Base-by-base conservation (phyloP, 2,888 invertebrate species). In the Aethes cnicana region DNA sequence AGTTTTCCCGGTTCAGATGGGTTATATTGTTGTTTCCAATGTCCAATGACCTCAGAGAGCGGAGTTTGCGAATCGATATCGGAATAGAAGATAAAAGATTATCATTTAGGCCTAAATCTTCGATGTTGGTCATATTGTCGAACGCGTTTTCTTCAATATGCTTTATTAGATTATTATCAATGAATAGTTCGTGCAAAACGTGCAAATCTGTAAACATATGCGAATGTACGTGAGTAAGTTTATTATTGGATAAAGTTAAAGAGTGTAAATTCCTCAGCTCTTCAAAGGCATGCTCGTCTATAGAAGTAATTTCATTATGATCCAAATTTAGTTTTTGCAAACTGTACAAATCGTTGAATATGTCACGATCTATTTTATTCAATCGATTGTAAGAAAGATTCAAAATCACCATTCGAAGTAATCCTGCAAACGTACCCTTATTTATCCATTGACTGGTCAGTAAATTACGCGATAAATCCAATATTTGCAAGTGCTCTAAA, bases 1-100 rank as follows among this genome's bases (percentile, higher is more conserved):
- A 95, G 60, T 94, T 94, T 64, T 93, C 92, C 69, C 93, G 92
- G 58, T 90, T 92, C 60, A 97, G 90, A 58, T 90, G 88, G 68
- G 93, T 91, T 74, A 97, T 94, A 72, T 92, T 92, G 83, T 97
- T 97, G 73, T 95, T 94, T 14, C 95, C 95, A 60, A 97, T 91
- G 84, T 96, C 95, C 59, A 97, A 87, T 14, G 94, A 93, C 77
- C 93, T 93, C 54, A 97, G 81, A 62, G 93, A 92, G 39, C 91
- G 84, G 55, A 96, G 87, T 72, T 92, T 92, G 30, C 92, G 92
- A 43, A 95, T 90, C 7, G 95, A 94, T 47, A 82, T 81, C 18
- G 95, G 94, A 41, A 94, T 90, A 37, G 91, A 91, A 7, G 91
- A 91, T 59, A 96, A 84, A 64, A 90, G 80, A 77, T 96, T 96